phyloP scores from a whole-genome alignment of 2,888 invertebrate species.

The Caenorhabditis sp. region DNA sequence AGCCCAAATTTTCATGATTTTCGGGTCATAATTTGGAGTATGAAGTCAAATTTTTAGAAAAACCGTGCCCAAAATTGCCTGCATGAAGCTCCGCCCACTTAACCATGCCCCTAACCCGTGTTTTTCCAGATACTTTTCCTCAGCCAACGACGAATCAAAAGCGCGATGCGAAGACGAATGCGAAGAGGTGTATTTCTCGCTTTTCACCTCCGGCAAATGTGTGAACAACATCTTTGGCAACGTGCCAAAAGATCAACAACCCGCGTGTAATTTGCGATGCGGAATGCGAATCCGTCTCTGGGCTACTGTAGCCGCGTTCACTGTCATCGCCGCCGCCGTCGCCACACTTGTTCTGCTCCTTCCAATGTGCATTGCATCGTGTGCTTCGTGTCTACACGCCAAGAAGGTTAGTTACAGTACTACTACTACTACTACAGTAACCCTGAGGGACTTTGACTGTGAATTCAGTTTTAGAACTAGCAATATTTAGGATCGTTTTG shows the following conservation, averaged over 20 bases:
- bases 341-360: constrained; percentile 65
- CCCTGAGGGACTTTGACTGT: too few species aligned
- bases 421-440: too few species aligned
- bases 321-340: constrained; percentile 62
- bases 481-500: too few species aligned
- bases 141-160: constrained; percentile 63
- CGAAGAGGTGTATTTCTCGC: constrained; percentile 67
- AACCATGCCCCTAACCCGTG: background rate
- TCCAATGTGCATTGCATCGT: constrained; percentile 70
- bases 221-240: constrained; percentile 61
- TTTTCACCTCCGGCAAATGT: constrained; percentile 69
- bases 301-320: constrained; percentile 64
- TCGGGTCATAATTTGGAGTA: too few species aligned
- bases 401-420: constrained; percentile 65
- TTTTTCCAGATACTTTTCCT: constrained; percentile 66
- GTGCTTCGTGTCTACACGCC: constrained; percentile 67
- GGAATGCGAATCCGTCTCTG: constrained; percentile 66
- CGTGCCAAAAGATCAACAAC: constrained; percentile 55
- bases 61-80: background rate
- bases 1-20: too few species aligned
- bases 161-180: constrained; percentile 70
- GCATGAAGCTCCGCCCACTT: too few species aligned
- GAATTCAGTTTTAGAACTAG: too few species aligned
- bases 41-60: too few species aligned
- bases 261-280: constrained; percentile 61